Conservation (phyloP, 2,888 invertebrate species). For the Catocala fraxini region DNA sequence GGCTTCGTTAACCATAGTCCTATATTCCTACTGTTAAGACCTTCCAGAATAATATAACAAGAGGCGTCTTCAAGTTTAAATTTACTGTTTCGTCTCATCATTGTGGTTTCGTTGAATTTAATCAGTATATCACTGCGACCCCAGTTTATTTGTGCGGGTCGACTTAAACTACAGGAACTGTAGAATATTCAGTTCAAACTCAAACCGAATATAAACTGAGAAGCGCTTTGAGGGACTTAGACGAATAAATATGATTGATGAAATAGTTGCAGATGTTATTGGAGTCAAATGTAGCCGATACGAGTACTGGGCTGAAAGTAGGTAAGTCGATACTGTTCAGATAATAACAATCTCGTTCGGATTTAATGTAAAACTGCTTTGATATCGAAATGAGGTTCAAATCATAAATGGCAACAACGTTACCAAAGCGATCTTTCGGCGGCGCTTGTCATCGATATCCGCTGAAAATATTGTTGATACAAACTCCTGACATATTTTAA, state of each 20-base stretch:
- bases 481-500: slow-evolving; percentile 11
- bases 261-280: slow-evolving; percentile 37
- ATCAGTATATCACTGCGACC: slow-evolving; percentile 47
- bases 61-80: slow-evolving; percentile 56
- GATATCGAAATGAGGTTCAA: slow-evolving; percentile 15
- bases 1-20: slow-evolving; percentile 81
- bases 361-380: slow-evolving; percentile 25
- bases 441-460: slow-evolving; percentile 21
- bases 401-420: slow-evolving; percentile 16
- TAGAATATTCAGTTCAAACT: slow-evolving; percentile 24
- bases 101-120: slow-evolving; percentile 52
- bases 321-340: slow-evolving; percentile 22
- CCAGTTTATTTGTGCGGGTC: slow-evolving; percentile 28
- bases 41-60: slow-evolving; percentile 64
- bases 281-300: slow-evolving; percentile 24
- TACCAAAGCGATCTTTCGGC: slow-evolving; percentile 16
- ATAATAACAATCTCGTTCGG: slow-evolving; percentile 19
- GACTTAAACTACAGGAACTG: slow-evolving; percentile 19
- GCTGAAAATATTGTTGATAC: slow-evolving; percentile 14
- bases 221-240: slow-evolving; percentile 28
- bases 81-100: slow-evolving; percentile 58
- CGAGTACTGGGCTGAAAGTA: slow-evolving; percentile 8
- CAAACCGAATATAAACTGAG: slow-evolving; percentile 21
- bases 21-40: slow-evolving; percentile 70
- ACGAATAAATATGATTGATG: slow-evolving; percentile 32